These are phyloP conservation scores for Eustalomyia histrio DNA, from an alignment of 2,888 invertebrate genomes.

Conservation along the genomic window DNA sequence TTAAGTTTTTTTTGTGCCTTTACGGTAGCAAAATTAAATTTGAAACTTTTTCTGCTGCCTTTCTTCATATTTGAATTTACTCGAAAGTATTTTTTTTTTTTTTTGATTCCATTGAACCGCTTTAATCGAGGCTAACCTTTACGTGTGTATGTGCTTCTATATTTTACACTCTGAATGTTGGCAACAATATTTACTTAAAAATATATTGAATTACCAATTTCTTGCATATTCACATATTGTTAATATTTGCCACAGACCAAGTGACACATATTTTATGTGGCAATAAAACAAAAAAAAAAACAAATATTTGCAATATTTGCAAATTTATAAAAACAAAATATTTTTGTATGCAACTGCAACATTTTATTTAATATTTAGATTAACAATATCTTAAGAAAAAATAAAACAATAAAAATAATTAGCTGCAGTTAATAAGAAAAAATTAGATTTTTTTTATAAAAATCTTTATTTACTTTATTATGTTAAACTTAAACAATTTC, in stretches of 20 bases:
- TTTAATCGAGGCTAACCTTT: not conserved
- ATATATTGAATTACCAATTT: slow-evolving; percentile 43
- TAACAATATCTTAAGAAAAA: not conserved
- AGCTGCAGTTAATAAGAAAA: not conserved
- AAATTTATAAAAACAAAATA: slow-evolving; percentile 18
- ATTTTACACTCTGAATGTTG: slow-evolving; percentile 9
- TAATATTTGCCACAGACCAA: slow-evolving; percentile 40
- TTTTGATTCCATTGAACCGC: too few species aligned
- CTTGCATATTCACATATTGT: slow-evolving; percentile 60
- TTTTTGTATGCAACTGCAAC: not conserved
- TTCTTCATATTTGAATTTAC: too few species aligned
- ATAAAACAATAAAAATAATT: not conserved
- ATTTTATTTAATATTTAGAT: not conserved
- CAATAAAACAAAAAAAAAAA: slow-evolving; percentile 7
- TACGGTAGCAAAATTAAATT: too few species aligned
- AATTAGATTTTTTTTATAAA: not conserved
- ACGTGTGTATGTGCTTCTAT: not conserved
- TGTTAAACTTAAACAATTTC: not conserved
- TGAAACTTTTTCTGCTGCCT: too few species aligned
- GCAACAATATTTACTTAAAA: slow-evolving; percentile 17
- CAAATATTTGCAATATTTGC: slow-evolving; percentile 32
- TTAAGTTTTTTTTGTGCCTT: too few species aligned
- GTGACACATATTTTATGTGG: slow-evolving; percentile 52
- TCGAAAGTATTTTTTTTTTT: too few species aligned
- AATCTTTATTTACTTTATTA: not conserved